These are phyloP conservation scores for Catharus ustulatus DNA, from an alignment of 2,797 vertebrate species.

Conservation along the genomic window DNA sequence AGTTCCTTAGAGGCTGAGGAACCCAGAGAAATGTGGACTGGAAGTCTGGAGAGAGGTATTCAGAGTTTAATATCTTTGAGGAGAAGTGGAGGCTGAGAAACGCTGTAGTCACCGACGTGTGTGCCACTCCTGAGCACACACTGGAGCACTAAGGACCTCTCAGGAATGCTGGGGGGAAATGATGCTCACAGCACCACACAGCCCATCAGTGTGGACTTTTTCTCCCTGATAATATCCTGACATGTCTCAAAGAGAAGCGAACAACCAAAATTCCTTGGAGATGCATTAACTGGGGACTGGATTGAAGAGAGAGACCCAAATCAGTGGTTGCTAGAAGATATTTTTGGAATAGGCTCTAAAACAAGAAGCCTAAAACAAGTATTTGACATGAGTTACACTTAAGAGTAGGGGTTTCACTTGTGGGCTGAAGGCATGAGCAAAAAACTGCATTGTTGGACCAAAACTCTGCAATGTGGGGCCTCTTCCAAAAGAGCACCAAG, in stretches of 20 bases:
- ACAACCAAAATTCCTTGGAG: neutral
- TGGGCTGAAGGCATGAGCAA: neutral
- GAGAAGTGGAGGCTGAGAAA: neutral
- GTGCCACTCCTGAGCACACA: neutral
- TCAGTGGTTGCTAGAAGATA: neutral
- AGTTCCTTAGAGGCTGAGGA: neutral
- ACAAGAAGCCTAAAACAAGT: neutral
- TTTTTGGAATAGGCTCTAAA: neutral
- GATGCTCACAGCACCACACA: neutral
- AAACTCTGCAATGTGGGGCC: neutral
- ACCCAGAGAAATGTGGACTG: neutral
- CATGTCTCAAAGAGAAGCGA: neutral
- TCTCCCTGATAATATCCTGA: neutral
- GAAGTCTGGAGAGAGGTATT: neutral
- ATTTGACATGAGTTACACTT: neutral
- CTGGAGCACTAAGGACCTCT: neutral
- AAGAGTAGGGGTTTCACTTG: neutral
- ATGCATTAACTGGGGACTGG: neutral
- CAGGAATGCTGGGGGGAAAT: neutral
- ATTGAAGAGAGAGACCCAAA: neutral
- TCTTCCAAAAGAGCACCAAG: neutral
- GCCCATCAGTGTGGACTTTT: fast-evolving
- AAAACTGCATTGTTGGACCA: neutral
- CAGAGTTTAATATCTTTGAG: neutral
- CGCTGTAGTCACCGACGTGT: too few species aligned